Percentiles rank a stretch among this genome's conserved stretches.
These are phyloP conservation scores for Hipposideros larvatus DNA, from an alignment of 2,797 vertebrate species.

Conservation along the genomic window DNA sequence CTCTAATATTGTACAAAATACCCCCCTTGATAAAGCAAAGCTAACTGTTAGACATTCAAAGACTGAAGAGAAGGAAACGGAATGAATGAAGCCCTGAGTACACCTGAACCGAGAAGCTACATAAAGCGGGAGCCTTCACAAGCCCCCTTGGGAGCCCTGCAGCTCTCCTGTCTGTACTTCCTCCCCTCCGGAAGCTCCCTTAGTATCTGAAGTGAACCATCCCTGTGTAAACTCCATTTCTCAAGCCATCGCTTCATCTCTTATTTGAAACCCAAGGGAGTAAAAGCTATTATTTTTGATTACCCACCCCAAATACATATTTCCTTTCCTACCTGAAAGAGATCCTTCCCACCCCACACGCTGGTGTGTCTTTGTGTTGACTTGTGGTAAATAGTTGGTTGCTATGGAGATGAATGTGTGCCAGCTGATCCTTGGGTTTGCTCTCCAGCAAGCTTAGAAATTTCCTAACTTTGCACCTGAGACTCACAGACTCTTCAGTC, in stretches of 20 bases:
- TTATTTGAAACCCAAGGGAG: background rate
- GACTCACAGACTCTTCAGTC: background rate
- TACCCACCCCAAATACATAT: background rate
- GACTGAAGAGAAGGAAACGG: background rate
- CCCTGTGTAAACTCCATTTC: background rate
- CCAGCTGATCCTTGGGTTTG: background rate
- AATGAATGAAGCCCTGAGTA: background rate
- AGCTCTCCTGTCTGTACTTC: background rate
- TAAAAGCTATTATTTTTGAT: background rate
- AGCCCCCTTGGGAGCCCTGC: background rate
- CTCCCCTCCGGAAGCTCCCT: background rate
- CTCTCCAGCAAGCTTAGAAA: background rate
- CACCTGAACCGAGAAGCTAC: background rate
- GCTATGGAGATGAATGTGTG: background rate
- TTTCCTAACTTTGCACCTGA: constrained; percentile 28
- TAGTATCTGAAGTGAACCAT: background rate
- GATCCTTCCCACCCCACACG: background rate
- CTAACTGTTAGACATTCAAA: background rate
- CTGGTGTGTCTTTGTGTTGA: background rate
- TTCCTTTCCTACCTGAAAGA: background rate
- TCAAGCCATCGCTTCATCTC: constrained; percentile 11
- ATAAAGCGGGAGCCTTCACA: background rate
- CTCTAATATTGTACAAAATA: constrained; percentile 23
- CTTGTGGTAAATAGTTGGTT: background rate
- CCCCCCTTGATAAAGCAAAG: background rate